Conservation (phyloP, 2,888 invertebrate genomes). For the Thymelicus acteon region DNA sequence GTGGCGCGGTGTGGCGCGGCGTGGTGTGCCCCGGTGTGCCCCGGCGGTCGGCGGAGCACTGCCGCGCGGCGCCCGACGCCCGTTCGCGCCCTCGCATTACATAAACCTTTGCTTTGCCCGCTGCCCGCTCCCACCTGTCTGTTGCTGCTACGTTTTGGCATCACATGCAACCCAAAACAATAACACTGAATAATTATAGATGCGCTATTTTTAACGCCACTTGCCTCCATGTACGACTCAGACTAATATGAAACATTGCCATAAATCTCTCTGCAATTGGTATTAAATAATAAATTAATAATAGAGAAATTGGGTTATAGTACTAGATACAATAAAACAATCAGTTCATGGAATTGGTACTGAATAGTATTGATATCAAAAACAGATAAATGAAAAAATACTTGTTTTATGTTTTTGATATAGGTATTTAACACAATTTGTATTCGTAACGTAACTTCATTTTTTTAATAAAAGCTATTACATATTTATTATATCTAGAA, state of each 20-base stretch:
- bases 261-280: conserved; percentile 7
- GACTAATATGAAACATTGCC: conserved; percentile 63
- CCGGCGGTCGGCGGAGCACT: conserved; percentile 72
- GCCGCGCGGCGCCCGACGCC: conserved; percentile 61
- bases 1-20: conserved; percentile 49
- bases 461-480: too few relatives aligned
- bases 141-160: conserved; percentile 79
- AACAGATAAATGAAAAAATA: too few relatives aligned
- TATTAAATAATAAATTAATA: neutral
- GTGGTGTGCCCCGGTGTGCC: conserved; percentile 44
- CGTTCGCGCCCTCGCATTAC: conserved; percentile 65
- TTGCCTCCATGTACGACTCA: conserved; percentile 56
- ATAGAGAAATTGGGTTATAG: neutral
- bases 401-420: neutral
- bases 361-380: neutral
- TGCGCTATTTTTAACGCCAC: conserved; percentile 69
- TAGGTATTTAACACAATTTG: neutral
- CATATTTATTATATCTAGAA: too few relatives aligned
- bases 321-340: neutral
- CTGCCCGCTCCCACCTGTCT: conserved; percentile 79
- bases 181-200: conserved; percentile 82
- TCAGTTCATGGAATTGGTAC: neutral
- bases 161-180: conserved; percentile 77
- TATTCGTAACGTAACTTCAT: neutral
- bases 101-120: conserved; percentile 65